Percentiles rank a stretch among this genome's conserved stretches.
phyloP scores from a whole-genome alignment of 2,888 invertebrate species.

The Tiliacea citrago region DNA sequence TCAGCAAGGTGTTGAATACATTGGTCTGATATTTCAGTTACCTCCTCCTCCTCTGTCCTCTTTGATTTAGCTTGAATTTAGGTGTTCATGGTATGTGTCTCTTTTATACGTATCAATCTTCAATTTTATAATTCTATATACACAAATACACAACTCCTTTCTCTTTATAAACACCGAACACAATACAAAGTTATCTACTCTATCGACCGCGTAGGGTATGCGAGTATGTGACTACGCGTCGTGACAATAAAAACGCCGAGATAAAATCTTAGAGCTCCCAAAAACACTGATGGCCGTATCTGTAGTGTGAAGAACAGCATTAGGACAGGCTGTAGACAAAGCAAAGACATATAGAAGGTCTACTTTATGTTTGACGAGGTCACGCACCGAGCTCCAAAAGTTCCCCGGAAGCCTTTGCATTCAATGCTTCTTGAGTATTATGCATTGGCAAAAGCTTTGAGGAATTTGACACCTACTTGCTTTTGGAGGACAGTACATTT shows the following conservation, averaged over 20 bases:
- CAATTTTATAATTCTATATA: neutral
- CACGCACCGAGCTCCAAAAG: neutral
- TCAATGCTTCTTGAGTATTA: neutral
- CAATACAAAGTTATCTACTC: constrained; percentile 48
- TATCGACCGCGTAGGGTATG: constrained; percentile 41
- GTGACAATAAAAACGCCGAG: constrained; percentile 66
- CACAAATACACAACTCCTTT: constrained; percentile 30
- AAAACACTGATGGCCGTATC: constrained; percentile 66
- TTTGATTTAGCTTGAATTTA: neutral
- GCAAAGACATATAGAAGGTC: constrained; percentile 26
- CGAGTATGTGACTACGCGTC: constrained; percentile 57
- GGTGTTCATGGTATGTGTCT: neutral
- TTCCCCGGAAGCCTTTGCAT: too few species aligned
- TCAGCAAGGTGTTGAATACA: neutral
- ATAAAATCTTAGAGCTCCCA: constrained; percentile 64
- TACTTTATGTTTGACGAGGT: neutral
- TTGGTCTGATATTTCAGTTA: neutral
- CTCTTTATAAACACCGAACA: constrained; percentile 34
- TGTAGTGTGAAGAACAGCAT: constrained; percentile 68
- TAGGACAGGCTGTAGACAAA: constrained; percentile 31
- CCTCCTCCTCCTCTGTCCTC: too few species aligned
- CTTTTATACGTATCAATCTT: neutral
- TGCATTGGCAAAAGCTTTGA: neutral
- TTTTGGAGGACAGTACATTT: too few species aligned
- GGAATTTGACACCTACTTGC: neutral